phyloP scores from a whole-genome alignment of 2,888 invertebrate genomes.

The Dolomedes plantarius region DNA sequence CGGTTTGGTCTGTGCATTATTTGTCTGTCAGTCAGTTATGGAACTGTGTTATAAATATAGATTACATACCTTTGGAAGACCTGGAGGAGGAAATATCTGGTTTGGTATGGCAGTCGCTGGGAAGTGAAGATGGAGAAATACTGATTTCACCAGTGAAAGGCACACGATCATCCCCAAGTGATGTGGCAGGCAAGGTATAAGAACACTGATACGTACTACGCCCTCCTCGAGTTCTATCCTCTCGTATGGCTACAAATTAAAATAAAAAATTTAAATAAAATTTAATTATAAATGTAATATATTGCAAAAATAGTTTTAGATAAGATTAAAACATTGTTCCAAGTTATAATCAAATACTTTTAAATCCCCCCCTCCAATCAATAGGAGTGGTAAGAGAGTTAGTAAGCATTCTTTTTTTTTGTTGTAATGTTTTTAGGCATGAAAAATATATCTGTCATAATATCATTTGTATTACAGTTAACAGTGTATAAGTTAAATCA shows the following conservation, averaged over 20 bases:
- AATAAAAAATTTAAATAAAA: too few species aligned
- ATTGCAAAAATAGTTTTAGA: conserved; percentile 11
- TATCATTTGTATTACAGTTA: too few species aligned
- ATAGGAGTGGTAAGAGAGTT: too few species aligned
- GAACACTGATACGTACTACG: conserved; percentile 97
- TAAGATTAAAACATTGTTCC: not conserved
- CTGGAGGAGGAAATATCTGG: conserved; percentile 63
- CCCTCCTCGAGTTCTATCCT: conserved; percentile 95
- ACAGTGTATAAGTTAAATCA: too few species aligned
- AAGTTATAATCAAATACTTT: not conserved
- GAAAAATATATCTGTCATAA: too few species aligned
- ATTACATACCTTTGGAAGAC: conserved; percentile 66
- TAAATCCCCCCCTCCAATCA: too few species aligned
- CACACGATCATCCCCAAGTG: conserved; percentile 66
- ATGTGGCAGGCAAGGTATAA: conserved; percentile 85
- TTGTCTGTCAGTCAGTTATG: too few species aligned
- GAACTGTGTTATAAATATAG: too few species aligned
- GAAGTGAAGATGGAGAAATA: conserved; percentile 68
- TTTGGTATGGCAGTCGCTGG: conserved; percentile 66
- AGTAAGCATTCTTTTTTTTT: too few species aligned
- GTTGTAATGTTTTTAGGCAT: too few species aligned
- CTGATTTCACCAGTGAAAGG: conserved; percentile 69
- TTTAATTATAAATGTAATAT: not conserved
- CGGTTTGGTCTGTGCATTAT: too few species aligned
- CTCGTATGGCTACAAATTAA: conserved; percentile 85